These are phyloP conservation scores for Drosophila mercatorum DNA, from an alignment of 2,888 invertebrate species.

Conservation along the genomic window DNA sequence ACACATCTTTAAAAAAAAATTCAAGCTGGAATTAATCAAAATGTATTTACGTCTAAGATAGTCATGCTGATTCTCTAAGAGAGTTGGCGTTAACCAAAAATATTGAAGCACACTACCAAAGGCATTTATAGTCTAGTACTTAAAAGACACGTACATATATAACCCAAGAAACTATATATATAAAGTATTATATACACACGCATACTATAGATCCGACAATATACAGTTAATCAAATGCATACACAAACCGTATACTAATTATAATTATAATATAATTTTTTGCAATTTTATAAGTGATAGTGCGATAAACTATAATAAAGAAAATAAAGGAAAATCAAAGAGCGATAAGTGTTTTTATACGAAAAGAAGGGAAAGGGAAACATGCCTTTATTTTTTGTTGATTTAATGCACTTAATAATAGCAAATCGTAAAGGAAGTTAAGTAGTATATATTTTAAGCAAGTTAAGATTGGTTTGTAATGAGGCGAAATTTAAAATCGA, in stretches of 20 bases:
- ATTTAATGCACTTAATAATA: not conserved
- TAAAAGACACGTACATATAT: conserved; percentile 12
- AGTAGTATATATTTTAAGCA: not conserved
- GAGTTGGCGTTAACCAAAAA: conserved; percentile 29
- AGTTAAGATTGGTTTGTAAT: not conserved
- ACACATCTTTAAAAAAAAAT: conserved; percentile 5
- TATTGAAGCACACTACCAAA: conserved; percentile 59
- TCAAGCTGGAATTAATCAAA: conserved; percentile 48
- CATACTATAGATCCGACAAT: conserved; percentile 81
- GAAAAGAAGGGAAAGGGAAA: not conserved
- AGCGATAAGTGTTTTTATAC: not conserved
- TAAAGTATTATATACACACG: conserved; percentile 62
- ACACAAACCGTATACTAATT: conserved; percentile 25
- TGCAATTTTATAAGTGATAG: conserved; percentile 80
- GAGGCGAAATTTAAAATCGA: not conserved
- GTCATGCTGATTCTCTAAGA: conserved; percentile 48
- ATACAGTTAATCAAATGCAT: conserved; percentile 78
- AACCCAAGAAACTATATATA: conserved; percentile 37
- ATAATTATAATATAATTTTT: conserved; percentile 63
- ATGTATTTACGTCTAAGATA: conserved; percentile 25
- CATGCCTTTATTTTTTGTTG: not conserved
- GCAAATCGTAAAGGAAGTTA: not conserved
- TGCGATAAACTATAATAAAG: conserved; percentile 54
- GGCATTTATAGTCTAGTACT: conserved; percentile 60
- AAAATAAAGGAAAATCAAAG: conserved; percentile 44